Percentiles rank a stretch among this genome's conserved stretches.
Evolutionary conservation across 2,888 invertebrate genomes (phyloP).

Genomic region (Anagyrus pseudococci): DNA sequence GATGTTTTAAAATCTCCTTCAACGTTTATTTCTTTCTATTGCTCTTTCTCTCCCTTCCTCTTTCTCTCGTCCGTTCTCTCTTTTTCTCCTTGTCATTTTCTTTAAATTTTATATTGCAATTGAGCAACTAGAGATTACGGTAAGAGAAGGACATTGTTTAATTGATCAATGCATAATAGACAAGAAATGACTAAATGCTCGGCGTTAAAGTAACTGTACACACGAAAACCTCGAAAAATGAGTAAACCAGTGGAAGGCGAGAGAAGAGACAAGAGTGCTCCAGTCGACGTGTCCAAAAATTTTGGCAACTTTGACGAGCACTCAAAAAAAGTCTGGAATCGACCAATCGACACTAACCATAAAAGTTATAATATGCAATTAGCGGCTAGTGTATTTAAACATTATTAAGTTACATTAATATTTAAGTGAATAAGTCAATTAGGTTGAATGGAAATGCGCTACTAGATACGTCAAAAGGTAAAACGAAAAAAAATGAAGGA

Average conservation of each 20-base stretch:
- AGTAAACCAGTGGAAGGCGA: background rate
- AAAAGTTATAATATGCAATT: conserved; percentile 26
- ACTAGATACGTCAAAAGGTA: background rate
- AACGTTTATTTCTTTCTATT: no score
- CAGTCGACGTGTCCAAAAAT: conserved; percentile 48
- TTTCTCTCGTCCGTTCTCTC: background rate
- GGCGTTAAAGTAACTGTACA: no score
- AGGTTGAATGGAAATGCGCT: conserved; percentile 7
- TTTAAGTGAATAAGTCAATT: conserved; percentile 32
- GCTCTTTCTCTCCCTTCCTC: no score
- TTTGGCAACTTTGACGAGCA: conserved; percentile 49
- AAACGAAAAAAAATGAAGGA: background rate
- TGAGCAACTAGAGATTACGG: no score
- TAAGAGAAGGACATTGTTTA: no score
- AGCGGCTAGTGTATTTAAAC: conserved; percentile 37
- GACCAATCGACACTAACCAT: conserved; percentile 6
- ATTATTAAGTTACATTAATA: conserved; percentile 17
- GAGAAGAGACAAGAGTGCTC: conserved; percentile 46
- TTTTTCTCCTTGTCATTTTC: background rate
- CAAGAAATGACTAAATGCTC: no score
- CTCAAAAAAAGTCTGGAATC: conserved; percentile 35
- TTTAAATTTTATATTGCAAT: no score
- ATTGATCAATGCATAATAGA: no score
- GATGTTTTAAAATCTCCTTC: conserved; percentile 44
- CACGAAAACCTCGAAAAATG: background rate